Base-by-base conservation (phyloP, 2,888 invertebrate species). In the Lysandra coridon region DNA sequence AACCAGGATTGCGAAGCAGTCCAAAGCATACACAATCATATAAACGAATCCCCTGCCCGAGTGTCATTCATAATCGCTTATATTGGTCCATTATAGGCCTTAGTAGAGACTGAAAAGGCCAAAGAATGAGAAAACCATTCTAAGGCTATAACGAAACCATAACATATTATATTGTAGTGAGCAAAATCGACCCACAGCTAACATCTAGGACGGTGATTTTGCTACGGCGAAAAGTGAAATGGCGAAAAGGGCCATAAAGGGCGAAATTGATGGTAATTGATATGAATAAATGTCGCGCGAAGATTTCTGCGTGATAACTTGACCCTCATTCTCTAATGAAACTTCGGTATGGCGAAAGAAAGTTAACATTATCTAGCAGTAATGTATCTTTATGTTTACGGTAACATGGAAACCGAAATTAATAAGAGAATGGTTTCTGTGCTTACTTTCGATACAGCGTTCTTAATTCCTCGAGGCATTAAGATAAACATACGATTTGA, bases 241-340 rank as follows among this genome's bases (percentile, higher is more conserved):
- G 57, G 57, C 57, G 74, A 7, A 44, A 73, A 14, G 17, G 14
- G 10, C n/a, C 44, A 74, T 74, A 74, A 74, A 74, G 74, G 74
- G 74, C 23, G 23, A 44, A 44, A 44, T 74, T 74, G 74, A 74
- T 74, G n/a, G 74, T 44, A 74, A 74, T 74, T 74, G 44, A 74
- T 74, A 74, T 74, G 40, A 44, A 74, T 74, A 74, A 74, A 74
- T 74, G 74, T 74, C 74, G 74, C 74, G 74, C 74, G 74, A 74
- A 74, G 74, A 74, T 74, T 44, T 44, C 74, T 74, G 74, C 44
- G 44, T 74, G 74, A 74, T 74, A 74, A 7, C 74, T 12, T 74
- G 74, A 44, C 74, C 74, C 44, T 74, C 40, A 74, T 74, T 76
- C 57, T 76, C 57, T 57, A 57, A 76, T 76, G 30, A 33, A 57